Evolutionary conservation across 2,797 vertebrate species (phyloP), one percentile per base, ranked within the genome.

Genomic region (Bothrops alternatus): DNA sequence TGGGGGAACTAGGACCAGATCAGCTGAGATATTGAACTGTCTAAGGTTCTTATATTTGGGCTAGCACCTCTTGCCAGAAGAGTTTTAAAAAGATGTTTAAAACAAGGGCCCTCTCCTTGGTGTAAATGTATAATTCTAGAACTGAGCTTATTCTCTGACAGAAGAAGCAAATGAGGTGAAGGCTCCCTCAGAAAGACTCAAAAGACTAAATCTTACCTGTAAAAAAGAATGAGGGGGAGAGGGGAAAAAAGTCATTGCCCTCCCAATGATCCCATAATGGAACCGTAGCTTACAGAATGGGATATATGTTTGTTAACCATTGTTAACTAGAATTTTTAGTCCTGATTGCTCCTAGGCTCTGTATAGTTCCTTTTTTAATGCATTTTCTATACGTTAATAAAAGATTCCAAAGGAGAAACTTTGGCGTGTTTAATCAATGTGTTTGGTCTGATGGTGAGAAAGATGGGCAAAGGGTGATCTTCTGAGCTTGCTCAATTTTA

Each of bases 331-430:
- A 98, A 97, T 97, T 98, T 98, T 98, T 99, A 98, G 98, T 98
- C 98, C 98, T 98, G 98, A 98, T 98, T 12, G 95, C 98, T 98
- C 97, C 98, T 98, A 98, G 98, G 97, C 98, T 98, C 98, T 99
- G 98, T 99, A 99, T 98, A 99, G 98, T 98, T 99, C 98, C 98
- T 99, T 99, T 99, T 99, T 99, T 99, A 98, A 99, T 99, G 98
- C 98, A 99, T 99, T 99, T 99, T 99, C 99, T 99, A 99, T 98
- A 98, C 98, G 98, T 99, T 99, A 99, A 99, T 99, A 99, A 99
- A 99, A 99, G 98, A 98, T 98, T 98, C 97, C 94, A 98, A 98
- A 97, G 89, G 94, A 97, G 57, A 0, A n/a, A 60, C 5, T 32
- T 55, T 12, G 0, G 87, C 50, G 93, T 94, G 86, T 69, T 90